Evolutionary conservation across 2,888 invertebrate genomes (phyloP).

Genomic region (Drosophila infuscata): DNA sequence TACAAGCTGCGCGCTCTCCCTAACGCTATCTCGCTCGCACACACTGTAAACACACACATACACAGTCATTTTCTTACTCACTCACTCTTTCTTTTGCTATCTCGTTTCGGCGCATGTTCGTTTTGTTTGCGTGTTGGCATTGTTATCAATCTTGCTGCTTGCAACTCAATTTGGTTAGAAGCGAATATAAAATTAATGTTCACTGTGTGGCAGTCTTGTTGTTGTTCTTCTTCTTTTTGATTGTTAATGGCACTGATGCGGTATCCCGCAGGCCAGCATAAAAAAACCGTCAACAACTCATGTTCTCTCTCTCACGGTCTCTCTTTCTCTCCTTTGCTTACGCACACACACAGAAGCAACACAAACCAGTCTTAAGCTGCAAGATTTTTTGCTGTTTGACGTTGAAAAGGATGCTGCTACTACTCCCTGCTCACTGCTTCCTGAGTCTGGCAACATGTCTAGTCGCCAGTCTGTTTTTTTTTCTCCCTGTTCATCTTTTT

Average conservation of each 20-base stretch:
- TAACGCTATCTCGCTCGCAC: slow-evolving; percentile 20
- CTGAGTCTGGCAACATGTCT: slow-evolving; percentile 59
- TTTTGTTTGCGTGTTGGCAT: slow-evolving; percentile 52
- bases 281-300: slow-evolving; percentile 16
- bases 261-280: slow-evolving; percentile 12
- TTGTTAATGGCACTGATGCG: slow-evolving; percentile 8
- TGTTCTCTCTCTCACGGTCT: slow-evolving; percentile 9
- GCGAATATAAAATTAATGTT: slow-evolving; percentile 55
- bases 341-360: slow-evolving; percentile 10
- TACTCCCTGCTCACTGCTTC: slow-evolving; percentile 14
- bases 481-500: slow-evolving; percentile 5
- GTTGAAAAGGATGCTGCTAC: slow-evolving; percentile 51
- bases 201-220: slow-evolving; percentile 48
- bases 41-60: neutral
- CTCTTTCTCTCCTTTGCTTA: slow-evolving; percentile 10
- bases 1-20: slow-evolving; percentile 48
- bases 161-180: slow-evolving; percentile 43
- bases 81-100: slow-evolving; percentile 11
- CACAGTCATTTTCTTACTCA: slow-evolving; percentile 10
- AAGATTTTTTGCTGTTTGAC: slow-evolving; percentile 34
- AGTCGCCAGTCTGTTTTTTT: slow-evolving; percentile 43
- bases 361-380: slow-evolving; percentile 60
- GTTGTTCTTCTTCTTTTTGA: slow-evolving; percentile 4
- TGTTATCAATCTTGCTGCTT: slow-evolving; percentile 51
- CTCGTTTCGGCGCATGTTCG: slow-evolving; percentile 49